Evolutionary conservation across 1,140 invertebrate genomes (phyloP).

Genomic region (Camponotus vicinus): DNA sequence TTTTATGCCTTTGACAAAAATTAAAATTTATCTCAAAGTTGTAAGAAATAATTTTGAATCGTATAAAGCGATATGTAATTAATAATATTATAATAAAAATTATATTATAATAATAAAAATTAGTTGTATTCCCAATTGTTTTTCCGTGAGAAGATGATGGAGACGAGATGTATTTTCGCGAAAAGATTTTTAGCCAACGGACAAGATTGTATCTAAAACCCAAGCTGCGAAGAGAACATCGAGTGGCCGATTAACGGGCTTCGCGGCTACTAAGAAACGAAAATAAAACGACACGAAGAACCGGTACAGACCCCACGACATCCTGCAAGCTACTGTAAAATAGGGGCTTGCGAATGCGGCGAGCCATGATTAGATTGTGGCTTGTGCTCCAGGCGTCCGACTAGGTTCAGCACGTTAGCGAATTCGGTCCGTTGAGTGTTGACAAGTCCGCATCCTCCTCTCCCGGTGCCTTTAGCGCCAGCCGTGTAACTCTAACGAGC

Average conservation of each 20-base stretch:
- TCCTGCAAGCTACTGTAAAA: slow-evolving; percentile 69
- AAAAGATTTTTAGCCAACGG: neutral
- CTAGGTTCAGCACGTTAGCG: slow-evolving; percentile 81
- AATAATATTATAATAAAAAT: slow-evolving; percentile 3
- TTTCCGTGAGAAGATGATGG: neutral
- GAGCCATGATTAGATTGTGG: slow-evolving; percentile 83
- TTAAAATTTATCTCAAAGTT: neutral
- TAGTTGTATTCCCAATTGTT: neutral
- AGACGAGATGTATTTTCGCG: neutral
- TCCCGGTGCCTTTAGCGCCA: slow-evolving; percentile 74
- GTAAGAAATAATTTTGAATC: neutral
- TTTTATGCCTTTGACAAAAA: neutral
- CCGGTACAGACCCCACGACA: slow-evolving; percentile 47
- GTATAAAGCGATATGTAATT: neutral
- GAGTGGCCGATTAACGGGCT: neutral
- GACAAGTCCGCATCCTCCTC: slow-evolving; percentile 81
- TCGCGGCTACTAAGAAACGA: slow-evolving; percentile 32
- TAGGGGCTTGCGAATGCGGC: slow-evolving; percentile 81
- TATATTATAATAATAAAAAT: neutral
- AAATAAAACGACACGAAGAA: slow-evolving; percentile 59
- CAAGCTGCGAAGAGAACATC: neutral
- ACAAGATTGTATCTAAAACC: neutral
- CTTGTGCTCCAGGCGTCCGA: slow-evolving; percentile 80
- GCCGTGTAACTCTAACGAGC: slow-evolving; percentile 82
- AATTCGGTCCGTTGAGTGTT: slow-evolving; percentile 82